phyloP scores from a whole-genome alignment of 2,888 invertebrate genomes.

The Blera fallax region DNA sequence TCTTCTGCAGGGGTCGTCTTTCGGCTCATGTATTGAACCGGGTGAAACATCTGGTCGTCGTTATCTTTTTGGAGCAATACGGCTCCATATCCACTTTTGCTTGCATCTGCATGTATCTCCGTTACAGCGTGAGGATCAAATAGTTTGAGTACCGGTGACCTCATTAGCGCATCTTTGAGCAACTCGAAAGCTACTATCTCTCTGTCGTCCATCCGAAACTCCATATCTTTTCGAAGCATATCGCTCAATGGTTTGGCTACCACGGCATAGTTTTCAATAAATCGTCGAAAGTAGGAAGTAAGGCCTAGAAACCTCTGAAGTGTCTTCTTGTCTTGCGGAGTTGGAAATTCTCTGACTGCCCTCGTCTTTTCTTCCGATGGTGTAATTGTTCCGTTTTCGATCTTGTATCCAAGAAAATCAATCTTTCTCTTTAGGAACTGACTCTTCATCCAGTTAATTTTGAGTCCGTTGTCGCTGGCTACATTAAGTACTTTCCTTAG shows the following conservation, averaged over 20 bases:
- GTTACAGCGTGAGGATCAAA: background rate
- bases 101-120: background rate
- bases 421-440: background rate
- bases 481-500: background rate
- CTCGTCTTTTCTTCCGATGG: background rate
- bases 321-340: no score
- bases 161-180: background rate
- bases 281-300: no score
- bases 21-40: no score
- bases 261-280: no score
- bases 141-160: background rate
- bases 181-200: background rate
- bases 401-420: background rate
- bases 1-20: background rate
- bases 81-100: background rate
- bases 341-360: background rate
- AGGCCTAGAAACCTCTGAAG: no score
- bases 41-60: background rate
- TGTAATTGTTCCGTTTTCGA: background rate
- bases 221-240: background rate
- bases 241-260: background rate
- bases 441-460: background rate
- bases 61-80: background rate
- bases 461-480: background rate
- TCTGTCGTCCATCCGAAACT: background rate